Base-by-base conservation (phyloP, 2,888 invertebrate genomes). In the Portevinia maculata region DNA sequence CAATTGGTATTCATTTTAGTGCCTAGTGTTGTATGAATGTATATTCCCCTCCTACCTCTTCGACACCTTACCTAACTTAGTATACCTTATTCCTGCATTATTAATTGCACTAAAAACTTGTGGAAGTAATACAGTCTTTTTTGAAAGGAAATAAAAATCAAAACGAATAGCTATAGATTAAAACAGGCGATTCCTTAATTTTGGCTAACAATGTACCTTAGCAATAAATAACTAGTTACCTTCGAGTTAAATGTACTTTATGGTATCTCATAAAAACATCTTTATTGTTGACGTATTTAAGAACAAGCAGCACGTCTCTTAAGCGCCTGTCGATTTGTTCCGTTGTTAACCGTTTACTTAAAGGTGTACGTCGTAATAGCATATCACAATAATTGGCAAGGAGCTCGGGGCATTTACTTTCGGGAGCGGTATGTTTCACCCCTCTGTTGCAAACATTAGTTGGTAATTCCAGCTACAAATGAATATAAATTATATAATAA, bases 181-280 rank as follows among this genome's bases (percentile, higher is more conserved):
- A 24, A 2, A 24, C 2, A 24, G 24, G 4, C 9, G 3, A 11
- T 19, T 19, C 19, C 1, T 11, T 11, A 4, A 19, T 19, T 19
- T 1, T 5, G 9, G 17, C 17, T 15, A 2, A 15, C 0, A 21
- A 41, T 3, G 13, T 13, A 3, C n/a, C 8, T 41, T 5, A 6
- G 5, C 1, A 9, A 19, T 9, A 44, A 44, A 44, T 17, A 17
- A 1, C 44, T 86, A n/a, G n/a, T n/a, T 84, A 91, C 87, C 93
- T 94, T 87, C 99, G 93, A 6, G 99, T 99, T 85, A 99, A 92
- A 92, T 99, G 99, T 52, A 98, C 98, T 91, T 99, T 99, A 91
- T 99, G 99, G 91, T 98, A 99, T 86, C 99, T 93, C 99, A 99
- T 99, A 91, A 99, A 99, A 28, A 99, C 99, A 92, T 99, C 99